Base-by-base conservation (phyloP, 2,797 vertebrate species). In the Squalus acanthias region DNA sequence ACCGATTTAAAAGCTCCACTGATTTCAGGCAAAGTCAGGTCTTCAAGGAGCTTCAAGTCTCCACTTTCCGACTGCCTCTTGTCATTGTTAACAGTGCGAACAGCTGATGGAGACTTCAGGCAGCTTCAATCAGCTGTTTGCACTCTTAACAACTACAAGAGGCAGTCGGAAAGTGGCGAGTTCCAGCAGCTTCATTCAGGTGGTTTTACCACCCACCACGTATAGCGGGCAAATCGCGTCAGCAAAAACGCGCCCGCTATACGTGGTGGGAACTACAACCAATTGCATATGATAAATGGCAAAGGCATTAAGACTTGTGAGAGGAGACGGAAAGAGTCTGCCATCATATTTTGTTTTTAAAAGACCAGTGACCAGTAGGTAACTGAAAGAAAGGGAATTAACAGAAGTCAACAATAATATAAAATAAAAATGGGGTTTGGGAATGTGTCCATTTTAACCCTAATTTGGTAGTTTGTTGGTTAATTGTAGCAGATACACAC, bases 401-500 rank as follows among this genome's bases (percentile, higher is more conserved):
- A 20, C 17, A 85, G 12, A 9, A 65, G 33, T 17, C 57, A 65
- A 29, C 57, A 22, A 1, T 20, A 22, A 39, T 65, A 63, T n/a
- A 65, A 92, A 92, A 63, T 39, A 93, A 93, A 93, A 67, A 67
- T 39, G 1, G 20, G 33, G 0, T 39, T 2, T 22, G 63, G n/a
- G 7, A n/a, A 67, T 93, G 15, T 17, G 6, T 65, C 20, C 20
- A 22, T 69, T 93, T 93, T 17, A 93, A 46, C 91, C 3, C 63
- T 69, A 67, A n/a, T 93, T 69, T 93, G 63, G 46, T 69, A 24
- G 8, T 93, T 85, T 85, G 82, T 50, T 63, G 17, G 91, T n/a
- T 67, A 69, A 69, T 93, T 24, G 63, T 65, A 46, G n/a, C 85
- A 60, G 89, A 91, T 96, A 98, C 98, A 96, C 96, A 99, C 99